Base-by-base conservation (phyloP, 1,140 invertebrate species). In the Scaptomyza hsui region DNA sequence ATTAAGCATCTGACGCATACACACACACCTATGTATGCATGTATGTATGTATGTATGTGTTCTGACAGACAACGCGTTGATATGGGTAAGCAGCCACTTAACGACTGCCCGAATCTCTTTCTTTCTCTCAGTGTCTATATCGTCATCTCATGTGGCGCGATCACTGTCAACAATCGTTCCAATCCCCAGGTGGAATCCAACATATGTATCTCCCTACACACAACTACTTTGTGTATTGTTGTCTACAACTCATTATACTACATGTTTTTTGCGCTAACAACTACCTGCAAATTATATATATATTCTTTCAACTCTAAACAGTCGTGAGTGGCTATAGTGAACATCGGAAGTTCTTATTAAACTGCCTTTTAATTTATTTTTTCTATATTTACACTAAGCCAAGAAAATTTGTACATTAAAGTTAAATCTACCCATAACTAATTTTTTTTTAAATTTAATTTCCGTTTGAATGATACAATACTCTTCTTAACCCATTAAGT, bases 1-100 rank as follows among this genome's bases (percentile, higher is more conserved):
- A 86, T 86, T 86, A 86, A 86, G 82, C 82, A 88, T 88, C 82
- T 86, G 82, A 86, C 82, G 83, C 82, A 85, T 82, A 85, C 81
- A 86, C 82, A 78, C 82, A 85, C 81, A 85, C 81, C 73, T 86
- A 77, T 60, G 45, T 69, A 64, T 48, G 57, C n/a, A n/a, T n/a
- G n/a, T n/a, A n/a, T n/a, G n/a, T n/a, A 56, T 56, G 42, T 62
- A 3, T 4, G 12, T 68, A 29, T 29, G 9, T 29, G 26, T 29
- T 29, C 81, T 75, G 81, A 86, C 77, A 81, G 77, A 86, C 80
- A 86, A 86, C 75, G 81, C 77, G 80, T 77, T 85, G 80, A 85
- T 85, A 80, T 85, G 80, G 80, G 80, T 85, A 85, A 80, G 73
- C 80, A 86, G 83, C 81, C 78, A 86, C 80, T 85, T 86, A 86